Conservation (phyloP, 2,888 invertebrate genomes). For the Mechanitis mazaeus region DNA sequence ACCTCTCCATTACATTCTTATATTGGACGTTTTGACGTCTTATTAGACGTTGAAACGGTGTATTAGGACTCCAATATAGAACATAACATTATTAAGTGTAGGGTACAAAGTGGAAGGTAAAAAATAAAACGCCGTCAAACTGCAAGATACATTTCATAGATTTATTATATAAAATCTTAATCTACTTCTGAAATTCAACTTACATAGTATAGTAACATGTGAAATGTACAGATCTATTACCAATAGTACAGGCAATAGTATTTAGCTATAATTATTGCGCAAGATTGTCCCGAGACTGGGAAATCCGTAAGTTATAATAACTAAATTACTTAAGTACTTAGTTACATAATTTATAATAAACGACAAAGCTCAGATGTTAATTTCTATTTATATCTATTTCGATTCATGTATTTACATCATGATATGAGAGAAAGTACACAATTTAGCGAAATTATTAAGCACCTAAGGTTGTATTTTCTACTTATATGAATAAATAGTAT, state of each 20-base stretch:
- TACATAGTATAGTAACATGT: slow-evolving; percentile 70
- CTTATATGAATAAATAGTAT: slow-evolving; percentile 19
- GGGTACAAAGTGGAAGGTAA: neutral
- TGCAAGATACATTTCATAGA: slow-evolving; percentile 73
- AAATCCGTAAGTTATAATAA: slow-evolving; percentile 54
- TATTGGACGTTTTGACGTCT: slow-evolving; percentile 9
- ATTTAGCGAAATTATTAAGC: slow-evolving; percentile 62
- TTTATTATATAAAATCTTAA: slow-evolving; percentile 77
- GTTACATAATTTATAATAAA: slow-evolving; percentile 57
- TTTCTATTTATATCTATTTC: slow-evolving; percentile 63
- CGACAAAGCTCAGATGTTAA: slow-evolving; percentile 75
- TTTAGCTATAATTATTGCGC: slow-evolving; percentile 74
- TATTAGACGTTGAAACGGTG: neutral
- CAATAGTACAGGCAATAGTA: slow-evolving; percentile 69
- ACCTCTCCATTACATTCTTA: slow-evolving; percentile 22
- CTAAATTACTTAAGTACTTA: slow-evolving; percentile 70
- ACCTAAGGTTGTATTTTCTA: slow-evolving; percentile 42
- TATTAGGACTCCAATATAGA: too few species aligned
- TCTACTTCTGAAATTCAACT: slow-evolving; percentile 71
- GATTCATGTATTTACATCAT: slow-evolving; percentile 68
- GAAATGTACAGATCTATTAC: slow-evolving; percentile 72
- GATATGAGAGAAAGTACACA: slow-evolving; percentile 68
- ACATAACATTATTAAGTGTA: too few species aligned
- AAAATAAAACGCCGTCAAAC: slow-evolving; percentile 49
- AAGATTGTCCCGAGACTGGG: slow-evolving; percentile 57